Conservation (phyloP, 2,113 vertebrate species). For the Petrocephalus zakoni region DNA sequence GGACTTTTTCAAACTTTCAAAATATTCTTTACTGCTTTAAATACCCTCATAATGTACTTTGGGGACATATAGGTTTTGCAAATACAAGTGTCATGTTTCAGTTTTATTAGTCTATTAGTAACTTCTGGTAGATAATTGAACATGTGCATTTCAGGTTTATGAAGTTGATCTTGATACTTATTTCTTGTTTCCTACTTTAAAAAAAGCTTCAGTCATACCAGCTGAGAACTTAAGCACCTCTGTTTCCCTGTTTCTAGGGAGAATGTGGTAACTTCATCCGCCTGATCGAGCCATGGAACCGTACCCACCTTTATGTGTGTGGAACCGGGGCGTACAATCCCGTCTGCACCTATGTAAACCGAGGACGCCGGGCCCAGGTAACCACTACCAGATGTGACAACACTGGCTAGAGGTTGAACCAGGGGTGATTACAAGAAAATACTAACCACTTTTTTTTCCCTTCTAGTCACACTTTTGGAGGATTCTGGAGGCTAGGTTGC, state of each 20-base stretch:
- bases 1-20: not conserved
- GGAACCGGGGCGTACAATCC: slow-evolving; percentile 97
- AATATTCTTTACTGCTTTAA: slow-evolving; percentile 3
- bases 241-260: slow-evolving; percentile 64
- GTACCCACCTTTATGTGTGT: slow-evolving; percentile 94
- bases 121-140: not conserved
- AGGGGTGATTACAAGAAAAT: not conserved
- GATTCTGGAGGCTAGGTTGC: not conserved
- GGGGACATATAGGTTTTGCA: not conserved
- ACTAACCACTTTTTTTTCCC: not conserved
- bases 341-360: slow-evolving; percentile 90
- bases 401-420: not conserved
- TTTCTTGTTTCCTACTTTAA: not conserved
- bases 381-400: slow-evolving; percentile 41
- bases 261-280: slow-evolving; percentile 98
- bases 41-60: not conserved
- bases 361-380: slow-evolving; percentile 93
- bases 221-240: not conserved
- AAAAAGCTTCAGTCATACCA: not conserved
- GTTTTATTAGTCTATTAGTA: not conserved
- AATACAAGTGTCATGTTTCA: not conserved
- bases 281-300: slow-evolving; percentile 97
- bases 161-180: not conserved
- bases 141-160: not conserved
- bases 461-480: not conserved